Evolutionary conservation across 37 sponge, comb jelly and placozoan genomes (phyloP), one percentile per base, ranked within the genome.

Genomic region (Aplysina aerophoba): DNA sequence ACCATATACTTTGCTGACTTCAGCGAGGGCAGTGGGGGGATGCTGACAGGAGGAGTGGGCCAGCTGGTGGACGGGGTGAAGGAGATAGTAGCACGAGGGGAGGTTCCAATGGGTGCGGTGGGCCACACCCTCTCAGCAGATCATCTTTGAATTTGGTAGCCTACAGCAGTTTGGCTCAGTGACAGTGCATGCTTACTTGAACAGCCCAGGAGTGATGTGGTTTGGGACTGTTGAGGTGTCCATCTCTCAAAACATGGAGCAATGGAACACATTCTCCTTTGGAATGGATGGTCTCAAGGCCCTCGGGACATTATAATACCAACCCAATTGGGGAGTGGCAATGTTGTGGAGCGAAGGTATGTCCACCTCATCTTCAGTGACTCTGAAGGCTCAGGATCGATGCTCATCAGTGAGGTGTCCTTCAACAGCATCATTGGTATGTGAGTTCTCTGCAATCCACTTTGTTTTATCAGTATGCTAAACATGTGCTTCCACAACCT

Each of bases 381-480:
- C 27, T 11, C 66, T 30, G 66, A 30, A 30, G 66, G 66, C 30
- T 65, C 66, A 16, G 66, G 66, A 65, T 25, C 27, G 20, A 16
- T 65, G 22, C 66, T 65, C 12, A 30, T 65, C 66, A 65, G 66
- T 65, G 66, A 65, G 27, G 66, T 65, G 22, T 65, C 66, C 66
- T 65, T 65, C 27, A 30, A 65, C 22, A 65, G 66, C 22, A 16
- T 30, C 22, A 30, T 65, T 65, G 66, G 66, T 65, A 20, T 20
- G 59, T 57, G 17, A 57, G 17, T 57, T n/a, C n/a, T n/a, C n/a
- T n/a, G n/a, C n/a, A n/a, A n/a, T n/a, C n/a, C n/a, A n/a, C n/a
- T n/a, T n/a, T n/a, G n/a, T n/a, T n/a, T n/a, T n/a, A n/a, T n/a
- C n/a, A n/a, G n/a, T n/a, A n/a, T n/a, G n/a, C n/a, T n/a, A n/a